A percentile compares a stretch with the other conserved stretches of the same genome.
phyloP scores from a whole-genome alignment of 2,888 invertebrate genomes.

The Taenaris catops region DNA sequence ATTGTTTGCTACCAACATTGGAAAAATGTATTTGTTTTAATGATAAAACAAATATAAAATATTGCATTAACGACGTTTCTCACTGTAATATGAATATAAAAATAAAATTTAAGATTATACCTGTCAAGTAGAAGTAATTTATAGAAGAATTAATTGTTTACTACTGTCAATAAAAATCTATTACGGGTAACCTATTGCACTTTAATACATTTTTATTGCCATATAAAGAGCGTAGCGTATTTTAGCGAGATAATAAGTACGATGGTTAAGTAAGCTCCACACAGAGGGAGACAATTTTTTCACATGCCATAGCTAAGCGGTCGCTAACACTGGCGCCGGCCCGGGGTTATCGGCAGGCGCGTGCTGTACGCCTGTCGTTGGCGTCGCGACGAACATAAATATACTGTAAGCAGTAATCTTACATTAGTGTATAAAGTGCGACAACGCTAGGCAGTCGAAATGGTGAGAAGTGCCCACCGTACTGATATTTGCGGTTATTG shows the following conservation, averaged over 20 bases:
- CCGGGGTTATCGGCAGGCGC: conserved; percentile 67
- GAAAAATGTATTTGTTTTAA: no score
- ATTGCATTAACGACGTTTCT: no score
- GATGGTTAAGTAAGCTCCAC: conserved; percentile 12
- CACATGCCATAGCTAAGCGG: conserved; percentile 30
- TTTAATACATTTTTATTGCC: conserved; percentile 11
- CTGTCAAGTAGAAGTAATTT: conserved; percentile 19
- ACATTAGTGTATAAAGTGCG: conserved; percentile 49
- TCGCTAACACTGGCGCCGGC: conserved; percentile 55
- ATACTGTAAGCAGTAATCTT: conserved; percentile 36
- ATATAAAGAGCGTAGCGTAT: conserved; percentile 1
- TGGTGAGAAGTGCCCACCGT: conserved; percentile 54
- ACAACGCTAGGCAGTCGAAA: conserved; percentile 38
- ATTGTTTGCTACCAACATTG: no score
- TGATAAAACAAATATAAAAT: no score
- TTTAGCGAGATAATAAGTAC: conserved; percentile 15
- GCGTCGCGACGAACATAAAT: conserved; percentile 51
- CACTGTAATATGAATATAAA: no score
- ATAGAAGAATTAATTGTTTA: conserved; percentile 17
- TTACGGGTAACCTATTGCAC: conserved; percentile 23
- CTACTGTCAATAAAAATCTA: conserved; percentile 24
- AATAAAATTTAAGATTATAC: conserved; percentile 9
- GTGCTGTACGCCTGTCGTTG: conserved; percentile 58
- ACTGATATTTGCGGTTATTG: conserved; percentile 71
- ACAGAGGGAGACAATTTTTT: conserved; percentile 21